A percentile compares a stretch with the other conserved stretches of the same genome.
Conservation (phyloP, 2,113 vertebrate genomes). For the Erythrocercus mccallii region DNA sequence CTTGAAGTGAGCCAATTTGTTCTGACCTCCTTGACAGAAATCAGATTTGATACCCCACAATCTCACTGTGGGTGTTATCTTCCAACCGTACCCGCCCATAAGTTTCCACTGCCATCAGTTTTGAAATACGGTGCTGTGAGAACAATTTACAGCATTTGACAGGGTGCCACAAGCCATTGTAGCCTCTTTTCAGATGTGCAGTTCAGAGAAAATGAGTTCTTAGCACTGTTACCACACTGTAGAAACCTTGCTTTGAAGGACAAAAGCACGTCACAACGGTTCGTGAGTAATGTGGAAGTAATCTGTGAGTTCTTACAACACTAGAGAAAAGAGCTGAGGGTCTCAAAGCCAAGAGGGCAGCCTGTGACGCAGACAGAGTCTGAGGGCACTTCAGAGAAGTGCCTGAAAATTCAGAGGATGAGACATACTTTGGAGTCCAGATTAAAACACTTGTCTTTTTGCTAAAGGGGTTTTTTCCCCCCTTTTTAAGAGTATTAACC, state of each 20-base stretch:
- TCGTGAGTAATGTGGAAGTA: background rate
- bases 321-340: background rate
- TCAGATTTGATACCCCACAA: background rate
- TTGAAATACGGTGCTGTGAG: background rate
- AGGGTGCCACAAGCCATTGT: background rate
- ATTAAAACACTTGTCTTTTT: background rate
- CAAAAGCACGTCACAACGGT: background rate
- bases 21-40: background rate
- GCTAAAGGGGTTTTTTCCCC: background rate
- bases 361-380: background rate
- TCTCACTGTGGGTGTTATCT: background rate
- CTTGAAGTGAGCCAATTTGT: background rate
- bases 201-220: conserved; percentile 23
- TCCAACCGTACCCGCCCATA: background rate
- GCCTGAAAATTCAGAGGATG: background rate
- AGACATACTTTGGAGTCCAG: background rate
- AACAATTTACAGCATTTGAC: background rate
- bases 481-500: background rate
- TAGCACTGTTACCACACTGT: background rate
- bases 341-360: background rate
- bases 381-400: background rate
- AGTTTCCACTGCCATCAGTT: background rate
- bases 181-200: background rate
- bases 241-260: background rate
- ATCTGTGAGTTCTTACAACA: background rate